Conservation (phyloP, 2,888 invertebrate species). For the Tenthredo amoena region DNA sequence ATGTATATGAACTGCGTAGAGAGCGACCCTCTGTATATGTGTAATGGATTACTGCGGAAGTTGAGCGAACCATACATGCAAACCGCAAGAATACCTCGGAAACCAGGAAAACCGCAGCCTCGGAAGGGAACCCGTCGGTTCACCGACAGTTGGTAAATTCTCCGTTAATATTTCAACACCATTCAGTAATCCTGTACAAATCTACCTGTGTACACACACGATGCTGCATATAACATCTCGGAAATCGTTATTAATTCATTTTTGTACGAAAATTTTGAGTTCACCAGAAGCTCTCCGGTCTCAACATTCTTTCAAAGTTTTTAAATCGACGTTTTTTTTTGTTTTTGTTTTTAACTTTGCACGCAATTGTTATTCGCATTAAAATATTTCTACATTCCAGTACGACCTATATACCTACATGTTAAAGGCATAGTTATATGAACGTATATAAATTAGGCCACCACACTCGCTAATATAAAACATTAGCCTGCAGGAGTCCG, state of each 20-base stretch:
- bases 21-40: not conserved
- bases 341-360: not conserved
- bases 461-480: constrained; percentile 9
- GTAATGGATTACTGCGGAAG: constrained; percentile 47
- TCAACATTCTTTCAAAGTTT: not conserved
- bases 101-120: constrained; percentile 37
- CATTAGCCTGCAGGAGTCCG: constrained; percentile 18
- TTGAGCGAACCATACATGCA: constrained; percentile 35
- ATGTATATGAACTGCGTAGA: constrained; percentile 1
- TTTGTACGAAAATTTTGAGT: not conserved
- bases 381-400: not conserved
- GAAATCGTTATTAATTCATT: not conserved
- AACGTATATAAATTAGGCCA: constrained; percentile 35
- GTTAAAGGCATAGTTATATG: not conserved
- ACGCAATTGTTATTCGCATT: not conserved
- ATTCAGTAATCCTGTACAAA: not conserved
- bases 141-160: constrained; percentile 38
- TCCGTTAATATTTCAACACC: constrained; percentile 24
- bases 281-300: not conserved
- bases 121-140: constrained; percentile 43
- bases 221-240: not conserved
- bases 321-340: not conserved
- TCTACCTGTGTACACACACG: not conserved
- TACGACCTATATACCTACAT: not conserved
- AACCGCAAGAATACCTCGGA: constrained; percentile 46